Percentiles rank a stretch among this genome's conserved stretches.
Evolutionary conservation across 2,888 invertebrate species (phyloP).

Genomic region (Phalangium opilio): DNA sequence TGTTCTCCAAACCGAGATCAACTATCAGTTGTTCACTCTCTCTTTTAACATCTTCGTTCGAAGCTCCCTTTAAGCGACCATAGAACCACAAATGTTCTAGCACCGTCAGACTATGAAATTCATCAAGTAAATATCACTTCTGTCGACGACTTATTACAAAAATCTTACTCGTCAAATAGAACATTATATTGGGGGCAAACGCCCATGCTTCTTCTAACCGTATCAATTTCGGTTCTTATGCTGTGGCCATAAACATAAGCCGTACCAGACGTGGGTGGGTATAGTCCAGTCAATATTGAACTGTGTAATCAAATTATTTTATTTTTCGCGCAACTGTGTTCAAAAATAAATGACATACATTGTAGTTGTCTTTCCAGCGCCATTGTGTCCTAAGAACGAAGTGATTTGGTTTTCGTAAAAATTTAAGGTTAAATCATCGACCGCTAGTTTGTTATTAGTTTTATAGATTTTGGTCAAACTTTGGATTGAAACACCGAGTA

Average conservation of each 20-base stretch:
- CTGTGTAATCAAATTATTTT: constrained; percentile 31
- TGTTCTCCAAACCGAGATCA: constrained; percentile 50
- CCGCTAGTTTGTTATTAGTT: constrained; percentile 44
- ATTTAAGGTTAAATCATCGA: constrained; percentile 57
- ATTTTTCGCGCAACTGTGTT: background rate
- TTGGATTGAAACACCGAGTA: constrained; percentile 55
- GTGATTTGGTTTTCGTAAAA: constrained; percentile 71
- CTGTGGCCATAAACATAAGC: constrained; percentile 47
- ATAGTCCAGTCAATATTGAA: constrained; percentile 60
- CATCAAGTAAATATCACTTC: too few relatives aligned
- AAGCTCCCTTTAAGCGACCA: constrained; percentile 35
- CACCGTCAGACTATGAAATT: constrained; percentile 44
- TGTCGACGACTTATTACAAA: too few relatives aligned
- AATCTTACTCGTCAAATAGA: constrained; percentile 39
- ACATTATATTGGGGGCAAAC: constrained; percentile 80
- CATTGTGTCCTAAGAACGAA: constrained; percentile 71
- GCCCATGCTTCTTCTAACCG: constrained; percentile 51
- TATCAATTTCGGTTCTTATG: constrained; percentile 41
- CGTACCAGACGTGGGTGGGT: constrained; percentile 56
- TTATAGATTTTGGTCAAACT: constrained; percentile 45
- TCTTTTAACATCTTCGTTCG: constrained; percentile 25
- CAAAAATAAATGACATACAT: constrained; percentile 44
- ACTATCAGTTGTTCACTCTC: constrained; percentile 43
- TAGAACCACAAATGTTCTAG: constrained; percentile 61
- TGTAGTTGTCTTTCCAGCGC: constrained; percentile 82